Percentiles rank a stretch among this genome's conserved stretches.
phyloP scores from a whole-genome alignment of 2,113 vertebrate species.

The Pluvialis apricaria region DNA sequence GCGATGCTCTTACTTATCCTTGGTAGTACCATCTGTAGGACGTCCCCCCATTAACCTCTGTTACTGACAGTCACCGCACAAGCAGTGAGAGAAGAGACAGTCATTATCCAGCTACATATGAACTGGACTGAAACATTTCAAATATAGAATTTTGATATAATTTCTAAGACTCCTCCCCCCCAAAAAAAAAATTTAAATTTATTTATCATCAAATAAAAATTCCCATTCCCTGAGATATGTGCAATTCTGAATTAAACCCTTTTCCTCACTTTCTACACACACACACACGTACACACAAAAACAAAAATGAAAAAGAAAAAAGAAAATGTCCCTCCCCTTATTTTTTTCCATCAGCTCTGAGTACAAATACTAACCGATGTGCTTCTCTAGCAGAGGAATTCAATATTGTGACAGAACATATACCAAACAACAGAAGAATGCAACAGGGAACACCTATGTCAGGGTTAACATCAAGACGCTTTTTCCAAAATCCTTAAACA shows the following conservation, averaged over 20 bases:
- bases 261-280: background rate
- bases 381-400: background rate
- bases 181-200: background rate
- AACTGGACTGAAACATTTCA: background rate
- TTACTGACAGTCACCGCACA: too few relatives aligned
- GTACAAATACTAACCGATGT: background rate
- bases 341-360: background rate
- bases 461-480: background rate
- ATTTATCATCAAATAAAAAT: background rate
- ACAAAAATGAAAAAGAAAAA: background rate
- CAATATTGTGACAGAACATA: background rate
- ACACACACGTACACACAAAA: background rate
- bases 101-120: background rate
- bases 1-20: background rate
- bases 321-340: fast-evolving
- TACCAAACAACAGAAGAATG: background rate
- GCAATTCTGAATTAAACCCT: background rate
- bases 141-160: background rate
- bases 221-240: background rate
- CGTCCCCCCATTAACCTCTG: background rate
- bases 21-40: fast-evolving
- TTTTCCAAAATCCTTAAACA: background rate
- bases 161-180: background rate
- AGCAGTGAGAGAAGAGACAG: background rate
- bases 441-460: background rate